Base-by-base conservation (phyloP, 2,888 invertebrate genomes). In the Mantis religiosa region DNA sequence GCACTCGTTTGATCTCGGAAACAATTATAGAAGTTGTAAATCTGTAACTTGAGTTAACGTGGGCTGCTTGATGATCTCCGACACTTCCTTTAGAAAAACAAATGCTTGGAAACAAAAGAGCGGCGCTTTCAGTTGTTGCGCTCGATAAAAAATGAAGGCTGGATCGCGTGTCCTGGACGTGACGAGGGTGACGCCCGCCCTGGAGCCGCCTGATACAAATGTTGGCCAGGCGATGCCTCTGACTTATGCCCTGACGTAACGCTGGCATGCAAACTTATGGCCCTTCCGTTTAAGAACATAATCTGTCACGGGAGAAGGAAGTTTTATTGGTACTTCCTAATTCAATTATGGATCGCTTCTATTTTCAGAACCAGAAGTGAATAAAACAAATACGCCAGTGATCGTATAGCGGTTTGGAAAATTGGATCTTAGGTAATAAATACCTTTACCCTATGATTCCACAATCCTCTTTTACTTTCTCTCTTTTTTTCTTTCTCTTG, bases 141-240 rank as follows among this genome's bases (percentile, higher is more conserved):
- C 54, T 71, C 54, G 54, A 71, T 71, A 71, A 71, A 71, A 71
- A 71, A 71, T 20, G 54, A 71, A 71, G 54, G 54, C 6, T 71
- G 28, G 81, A 25, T 86, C 86, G 86, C 86, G 86, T 86, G 86
- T 86, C 54, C 41, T 28, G 47, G 28, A 30, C 34, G 25, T 84
- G 84, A 84, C 84, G 84, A 30, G 28, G 84, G 30, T 30, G 84
- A 84, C 84, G 84, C 34, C 28, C 30, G 30, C 28, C 28, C 81
- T 81, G 86, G 86, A 28, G 86, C 81, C 27, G 86, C 15, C 86
- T 86, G 86, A 81, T 86, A 86, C 86, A 81, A 71, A 71, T 71
- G 54, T 71, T 71, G 54, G 54, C 54, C 54, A 71, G 54, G 54
- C 54, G 54, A 71, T 71, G 15, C 54, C 25, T 71, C 54, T 71